Evolutionary conservation across 2,113 vertebrate species (phyloP).

Genomic region (Plecotus auritus): DNA sequence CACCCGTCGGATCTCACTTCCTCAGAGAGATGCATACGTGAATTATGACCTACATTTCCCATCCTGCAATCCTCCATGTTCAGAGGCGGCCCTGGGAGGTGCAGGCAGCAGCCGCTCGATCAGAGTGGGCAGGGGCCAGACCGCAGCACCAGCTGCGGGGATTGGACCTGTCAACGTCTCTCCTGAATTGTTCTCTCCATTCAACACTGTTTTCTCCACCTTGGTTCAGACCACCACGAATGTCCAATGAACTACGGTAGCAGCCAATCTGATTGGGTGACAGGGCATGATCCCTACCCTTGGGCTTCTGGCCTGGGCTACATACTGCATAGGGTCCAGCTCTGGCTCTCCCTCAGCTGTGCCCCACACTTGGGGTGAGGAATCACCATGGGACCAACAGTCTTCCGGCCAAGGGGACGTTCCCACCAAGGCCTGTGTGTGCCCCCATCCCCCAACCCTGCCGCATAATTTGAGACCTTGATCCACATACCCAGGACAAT

Average conservation of each 20-base stretch:
- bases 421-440: not conserved
- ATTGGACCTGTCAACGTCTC: no score
- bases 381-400: not conserved
- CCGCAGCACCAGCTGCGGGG: not conserved
- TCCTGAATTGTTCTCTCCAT: not conserved
- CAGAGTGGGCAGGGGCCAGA: no score
- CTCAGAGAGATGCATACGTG: not conserved
- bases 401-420: not conserved
- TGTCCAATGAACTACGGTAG: accelerated
- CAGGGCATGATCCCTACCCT: accelerated
- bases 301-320: not conserved
- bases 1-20: accelerated
- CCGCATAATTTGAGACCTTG: not conserved
- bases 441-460: accelerated
- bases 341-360: not conserved
- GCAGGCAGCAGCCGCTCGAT: no score
- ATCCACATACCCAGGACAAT: not conserved
- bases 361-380: not conserved
- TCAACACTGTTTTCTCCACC: not conserved
- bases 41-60: not conserved
- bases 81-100: not conserved
- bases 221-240: not conserved
- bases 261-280: not conserved
- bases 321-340: no score
- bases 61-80: not conserved